phyloP scores from a whole-genome alignment of 23 tunicate species.

The Styela plicata region DNA sequence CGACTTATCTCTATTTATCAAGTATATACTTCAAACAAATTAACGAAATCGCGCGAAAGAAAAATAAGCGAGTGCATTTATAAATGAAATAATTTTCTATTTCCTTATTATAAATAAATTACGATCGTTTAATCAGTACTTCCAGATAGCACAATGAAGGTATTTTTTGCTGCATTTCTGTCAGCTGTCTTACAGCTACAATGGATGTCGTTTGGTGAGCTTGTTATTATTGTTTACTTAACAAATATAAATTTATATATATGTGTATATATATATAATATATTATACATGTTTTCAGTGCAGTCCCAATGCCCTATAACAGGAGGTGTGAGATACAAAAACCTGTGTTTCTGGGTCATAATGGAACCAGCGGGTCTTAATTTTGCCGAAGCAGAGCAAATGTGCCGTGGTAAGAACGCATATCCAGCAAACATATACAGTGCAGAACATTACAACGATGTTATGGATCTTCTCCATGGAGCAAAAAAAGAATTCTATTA shows the following conservation, averaged over 20 bases:
- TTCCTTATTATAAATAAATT: too few relatives aligned
- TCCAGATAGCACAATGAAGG: background rate
- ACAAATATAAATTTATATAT: too few relatives aligned
- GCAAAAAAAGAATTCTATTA: background rate
- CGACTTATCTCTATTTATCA: too few relatives aligned
- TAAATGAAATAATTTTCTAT: too few relatives aligned
- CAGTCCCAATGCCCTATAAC: background rate
- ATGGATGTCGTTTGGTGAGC: background rate
- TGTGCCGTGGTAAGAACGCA: background rate
- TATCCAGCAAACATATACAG: background rate
- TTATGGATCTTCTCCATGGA: background rate
- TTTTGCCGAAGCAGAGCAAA: background rate
- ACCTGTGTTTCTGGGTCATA: background rate
- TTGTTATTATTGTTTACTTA: too few relatives aligned
- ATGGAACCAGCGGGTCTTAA: background rate
- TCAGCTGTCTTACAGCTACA: background rate
- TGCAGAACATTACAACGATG: background rate
- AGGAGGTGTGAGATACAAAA: background rate
- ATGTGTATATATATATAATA: too few relatives aligned
- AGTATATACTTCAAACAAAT: too few relatives aligned
- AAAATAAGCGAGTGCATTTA: too few relatives aligned
- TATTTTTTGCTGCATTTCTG: background rate
- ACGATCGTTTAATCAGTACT: too few relatives aligned
- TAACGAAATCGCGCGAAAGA: too few relatives aligned
- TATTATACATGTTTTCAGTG: background rate